Evolutionary conservation across 2,888 invertebrate species (phyloP).

Genomic region (Ophion ventricosus): DNA sequence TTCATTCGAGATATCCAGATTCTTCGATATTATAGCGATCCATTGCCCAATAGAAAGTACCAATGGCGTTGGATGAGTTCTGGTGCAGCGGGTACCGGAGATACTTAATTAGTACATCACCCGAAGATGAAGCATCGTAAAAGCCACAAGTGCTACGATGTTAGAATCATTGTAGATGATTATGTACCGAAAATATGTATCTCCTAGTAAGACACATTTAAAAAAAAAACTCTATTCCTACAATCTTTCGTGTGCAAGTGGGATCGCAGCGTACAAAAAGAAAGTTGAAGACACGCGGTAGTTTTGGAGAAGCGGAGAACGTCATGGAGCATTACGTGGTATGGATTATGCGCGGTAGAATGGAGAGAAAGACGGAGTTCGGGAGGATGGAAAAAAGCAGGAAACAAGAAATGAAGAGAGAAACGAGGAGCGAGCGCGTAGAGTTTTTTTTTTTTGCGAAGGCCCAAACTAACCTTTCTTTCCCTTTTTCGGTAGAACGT

Average conservation of each 20-base stretch:
- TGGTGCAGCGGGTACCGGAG: background rate
- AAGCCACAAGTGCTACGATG: background rate
- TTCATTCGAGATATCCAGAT: too few species aligned
- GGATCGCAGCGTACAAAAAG: conserved; percentile 7
- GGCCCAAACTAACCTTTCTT: conserved; percentile 50
- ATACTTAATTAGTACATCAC: background rate
- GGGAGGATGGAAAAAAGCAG: conserved; percentile 35
- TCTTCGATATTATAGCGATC: background rate
- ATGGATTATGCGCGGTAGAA: conserved; percentile 27
- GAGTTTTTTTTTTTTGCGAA: conserved; percentile 53
- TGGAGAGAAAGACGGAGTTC: conserved; percentile 46
- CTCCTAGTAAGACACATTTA: background rate
- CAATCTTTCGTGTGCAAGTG: conserved; percentile 19
- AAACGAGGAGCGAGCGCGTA: conserved; percentile 49
- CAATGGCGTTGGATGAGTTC: background rate
- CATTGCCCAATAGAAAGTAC: background rate
- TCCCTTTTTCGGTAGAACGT: conserved; percentile 60
- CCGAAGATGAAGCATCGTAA: background rate
- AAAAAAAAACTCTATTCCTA: conserved; percentile 28
- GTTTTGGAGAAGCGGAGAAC: conserved; percentile 50
- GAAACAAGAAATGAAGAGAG: conserved; percentile 44
- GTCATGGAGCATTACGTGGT: conserved; percentile 12
- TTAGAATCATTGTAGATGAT: background rate
- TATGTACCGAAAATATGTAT: background rate
- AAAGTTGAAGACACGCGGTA: background rate